Percentiles rank a stretch among this genome's conserved stretches.
Evolutionary conservation across 2,113 vertebrate species (phyloP).

Genomic region (Bufo gargarizans): DNA sequence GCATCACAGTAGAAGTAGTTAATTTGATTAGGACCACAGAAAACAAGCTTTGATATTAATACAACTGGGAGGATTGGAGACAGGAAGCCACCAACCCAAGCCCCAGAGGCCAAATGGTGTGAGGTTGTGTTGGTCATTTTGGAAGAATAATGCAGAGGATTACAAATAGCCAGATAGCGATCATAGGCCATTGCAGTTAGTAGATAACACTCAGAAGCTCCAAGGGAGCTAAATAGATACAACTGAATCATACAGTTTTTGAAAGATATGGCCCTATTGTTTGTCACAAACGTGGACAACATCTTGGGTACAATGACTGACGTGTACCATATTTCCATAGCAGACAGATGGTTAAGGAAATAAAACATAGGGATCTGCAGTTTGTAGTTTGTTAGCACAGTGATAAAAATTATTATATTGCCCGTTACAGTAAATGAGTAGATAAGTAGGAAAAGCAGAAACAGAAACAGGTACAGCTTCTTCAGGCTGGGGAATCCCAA

Average conservation of each 20-base stretch:
- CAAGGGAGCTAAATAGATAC: slow-evolving; percentile 64
- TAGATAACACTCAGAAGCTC: slow-evolving; percentile 61
- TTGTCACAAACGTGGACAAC: slow-evolving; percentile 55
- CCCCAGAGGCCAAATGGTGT: slow-evolving; percentile 49
- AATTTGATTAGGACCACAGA: slow-evolving; percentile 64
- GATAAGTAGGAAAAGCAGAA: slow-evolving; percentile 53
- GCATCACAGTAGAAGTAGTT: slow-evolving; percentile 65
- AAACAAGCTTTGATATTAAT: slow-evolving; percentile 60
- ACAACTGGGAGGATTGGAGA: slow-evolving; percentile 61
- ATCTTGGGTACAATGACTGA: slow-evolving; percentile 62
- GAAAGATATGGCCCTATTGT: slow-evolving; percentile 55
- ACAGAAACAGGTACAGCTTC: slow-evolving; percentile 53
- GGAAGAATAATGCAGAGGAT: slow-evolving; percentile 61
- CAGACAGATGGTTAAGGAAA: slow-evolving; percentile 61
- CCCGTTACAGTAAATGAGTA: slow-evolving; percentile 54
- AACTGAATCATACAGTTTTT: slow-evolving; percentile 60
- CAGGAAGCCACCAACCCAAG: slow-evolving; percentile 63
- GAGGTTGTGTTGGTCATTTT: slow-evolving; percentile 58
- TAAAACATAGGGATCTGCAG: slow-evolving; percentile 65
- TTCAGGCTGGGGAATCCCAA: slow-evolving; percentile 60
- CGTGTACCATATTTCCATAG: slow-evolving; percentile 64
- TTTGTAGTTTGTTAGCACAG: slow-evolving; percentile 52
- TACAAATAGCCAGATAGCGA: slow-evolving; percentile 61
- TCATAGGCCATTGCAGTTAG: slow-evolving; percentile 64
- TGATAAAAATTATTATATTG: slow-evolving; percentile 60